A percentile compares a stretch with the other conserved stretches of the same genome.
phyloP scores from a whole-genome alignment of 2,797 vertebrate genomes.

The Enteromius fasciolatus region DNA sequence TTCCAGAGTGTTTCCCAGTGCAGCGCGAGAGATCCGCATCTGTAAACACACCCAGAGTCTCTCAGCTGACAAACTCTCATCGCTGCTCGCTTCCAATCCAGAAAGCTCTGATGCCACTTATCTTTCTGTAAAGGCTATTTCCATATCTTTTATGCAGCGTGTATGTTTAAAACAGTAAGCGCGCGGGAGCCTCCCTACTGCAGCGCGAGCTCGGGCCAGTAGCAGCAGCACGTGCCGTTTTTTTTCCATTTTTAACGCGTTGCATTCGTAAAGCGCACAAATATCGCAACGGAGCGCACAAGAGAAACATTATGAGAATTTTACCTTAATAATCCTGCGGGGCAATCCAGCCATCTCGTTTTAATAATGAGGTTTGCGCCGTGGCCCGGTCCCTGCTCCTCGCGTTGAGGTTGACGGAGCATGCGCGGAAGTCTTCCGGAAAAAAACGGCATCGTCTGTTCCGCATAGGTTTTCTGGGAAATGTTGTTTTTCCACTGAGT shows the following conservation, averaged over 20 bases:
- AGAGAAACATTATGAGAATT: neutral
- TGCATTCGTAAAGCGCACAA: neutral
- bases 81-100: neutral
- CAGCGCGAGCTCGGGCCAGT: conserved; percentile 4
- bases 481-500: conserved; percentile 25
- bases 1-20: neutral
- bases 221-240: conserved; percentile 33
- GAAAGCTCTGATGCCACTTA: neutral
- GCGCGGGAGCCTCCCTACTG: conserved; percentile 34
- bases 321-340: conserved; percentile 94
- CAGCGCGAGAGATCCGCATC: neutral
- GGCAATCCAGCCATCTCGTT: conserved; percentile 95
- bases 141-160: neutral
- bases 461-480: conserved; percentile 13
- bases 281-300: neutral
- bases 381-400: conserved; percentile 74
- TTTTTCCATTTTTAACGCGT: neutral
- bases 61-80: neutral
- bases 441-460: conserved; percentile 60
- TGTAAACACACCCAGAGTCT: conserved; percentile 27
- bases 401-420: conserved; percentile 72
- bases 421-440: conserved; percentile 74
- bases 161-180: neutral
- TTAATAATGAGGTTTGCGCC: conserved; percentile 81
- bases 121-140: neutral